phyloP scores from a whole-genome alignment of 1,140 invertebrate genomes.

The Andrena cerasifolii region DNA sequence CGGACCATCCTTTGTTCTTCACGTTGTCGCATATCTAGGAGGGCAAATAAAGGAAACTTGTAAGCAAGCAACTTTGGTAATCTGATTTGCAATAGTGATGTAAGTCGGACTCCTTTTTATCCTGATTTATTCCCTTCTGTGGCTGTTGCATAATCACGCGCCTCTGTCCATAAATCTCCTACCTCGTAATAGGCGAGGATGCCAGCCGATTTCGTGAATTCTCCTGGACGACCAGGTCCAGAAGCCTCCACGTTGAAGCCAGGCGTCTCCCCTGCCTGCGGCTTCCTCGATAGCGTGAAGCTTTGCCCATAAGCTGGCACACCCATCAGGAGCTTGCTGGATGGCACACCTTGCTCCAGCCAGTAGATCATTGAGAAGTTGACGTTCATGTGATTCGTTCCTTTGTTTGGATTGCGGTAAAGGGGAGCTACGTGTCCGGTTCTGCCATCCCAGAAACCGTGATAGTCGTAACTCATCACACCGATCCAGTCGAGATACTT shows the following conservation, averaged over 20 bases:
- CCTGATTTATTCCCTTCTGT: too few species aligned
- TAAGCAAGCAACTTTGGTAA: too few species aligned
- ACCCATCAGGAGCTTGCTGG: slow-evolving; percentile 92
- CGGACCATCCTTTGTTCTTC: slow-evolving; percentile 76
- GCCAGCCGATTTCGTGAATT: slow-evolving; percentile 91
- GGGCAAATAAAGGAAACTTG: too few species aligned
- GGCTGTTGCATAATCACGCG: too few species aligned
- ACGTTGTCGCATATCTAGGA: slow-evolving; percentile 89
- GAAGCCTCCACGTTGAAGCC: slow-evolving; percentile 87
- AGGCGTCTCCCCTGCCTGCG: slow-evolving; percentile 78
- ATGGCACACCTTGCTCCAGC: slow-evolving; percentile 87
- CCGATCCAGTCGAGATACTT: slow-evolving; percentile 90
- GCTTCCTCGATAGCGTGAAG: slow-evolving; percentile 86
- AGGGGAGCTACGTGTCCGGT: slow-evolving; percentile 93
- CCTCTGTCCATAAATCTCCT: slow-evolving; percentile 31
- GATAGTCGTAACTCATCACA: slow-evolving; percentile 95
- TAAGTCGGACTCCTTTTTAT: too few species aligned
- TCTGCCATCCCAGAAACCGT: slow-evolving; percentile 90
- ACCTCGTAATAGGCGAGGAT: slow-evolving; percentile 94
- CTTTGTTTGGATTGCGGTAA: slow-evolving; percentile 84
- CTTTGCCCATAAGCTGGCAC: slow-evolving; percentile 95
- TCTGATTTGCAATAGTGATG: too few species aligned
- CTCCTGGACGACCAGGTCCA: slow-evolving; percentile 93
- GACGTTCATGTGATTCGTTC: slow-evolving; percentile 89
- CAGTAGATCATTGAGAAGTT: slow-evolving; percentile 90